These are phyloP conservation scores for Scrobipalpa costella DNA, from an alignment of 2,888 invertebrate species.

Conservation along the genomic window DNA sequence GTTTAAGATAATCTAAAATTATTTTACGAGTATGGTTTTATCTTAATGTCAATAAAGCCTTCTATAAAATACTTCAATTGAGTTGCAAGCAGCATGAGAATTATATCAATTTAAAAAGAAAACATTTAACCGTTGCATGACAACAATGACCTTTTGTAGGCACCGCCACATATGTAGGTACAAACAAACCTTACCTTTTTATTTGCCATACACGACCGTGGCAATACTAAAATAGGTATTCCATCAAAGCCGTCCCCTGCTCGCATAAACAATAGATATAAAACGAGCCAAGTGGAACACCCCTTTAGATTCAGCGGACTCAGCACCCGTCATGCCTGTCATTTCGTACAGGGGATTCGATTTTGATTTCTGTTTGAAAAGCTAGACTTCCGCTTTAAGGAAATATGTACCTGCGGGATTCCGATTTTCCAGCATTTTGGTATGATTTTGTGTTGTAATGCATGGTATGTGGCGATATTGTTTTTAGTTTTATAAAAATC, in stretches of 20 bases:
- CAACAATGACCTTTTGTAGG: not conserved
- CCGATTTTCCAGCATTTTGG: not conserved
- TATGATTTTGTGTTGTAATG: not conserved
- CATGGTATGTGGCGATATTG: not conserved
- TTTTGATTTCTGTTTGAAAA: slow-evolving; percentile 38
- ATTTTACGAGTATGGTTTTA: slow-evolving; percentile 13
- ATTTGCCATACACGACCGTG: slow-evolving; percentile 2
- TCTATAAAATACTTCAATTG: not conserved
- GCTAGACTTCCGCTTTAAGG: slow-evolving; percentile 29
- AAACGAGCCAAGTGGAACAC: slow-evolving; percentile 77
- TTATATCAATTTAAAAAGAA: no score
- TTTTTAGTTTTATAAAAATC: no score
- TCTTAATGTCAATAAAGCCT: not conserved
- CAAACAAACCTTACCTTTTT: slow-evolving; percentile 15
- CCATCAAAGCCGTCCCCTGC: slow-evolving; percentile 60
- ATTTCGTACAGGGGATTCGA: slow-evolving; percentile 57
- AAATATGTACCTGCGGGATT: slow-evolving; percentile 7
- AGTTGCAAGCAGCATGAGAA: no score
- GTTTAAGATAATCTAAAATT: slow-evolving; percentile 21
- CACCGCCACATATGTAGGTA: not conserved
- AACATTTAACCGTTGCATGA: not conserved
- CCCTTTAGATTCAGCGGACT: slow-evolving; percentile 65
- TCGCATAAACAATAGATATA: slow-evolving; percentile 76
- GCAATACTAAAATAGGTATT: slow-evolving; percentile 50
- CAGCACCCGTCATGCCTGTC: slow-evolving; percentile 67